Percentiles rank a stretch among this genome's conserved stretches.
phyloP scores from a whole-genome alignment of 1,140 invertebrate genomes.

The Bombus affinis region DNA sequence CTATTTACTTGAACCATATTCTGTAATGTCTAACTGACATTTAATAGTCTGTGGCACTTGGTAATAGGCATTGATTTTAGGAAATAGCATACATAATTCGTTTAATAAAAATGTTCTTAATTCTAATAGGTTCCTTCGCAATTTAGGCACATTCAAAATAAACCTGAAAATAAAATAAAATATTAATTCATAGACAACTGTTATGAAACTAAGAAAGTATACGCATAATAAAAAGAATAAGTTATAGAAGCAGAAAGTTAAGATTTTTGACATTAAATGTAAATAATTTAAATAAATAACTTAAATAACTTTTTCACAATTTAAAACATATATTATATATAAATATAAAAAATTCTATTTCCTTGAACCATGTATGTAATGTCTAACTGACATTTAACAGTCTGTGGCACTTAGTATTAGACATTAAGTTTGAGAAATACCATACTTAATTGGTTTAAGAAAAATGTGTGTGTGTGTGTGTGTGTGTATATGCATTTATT shows the following conservation, averaged over 20 bases:
- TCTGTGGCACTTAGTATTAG: constrained; percentile 83
- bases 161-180: constrained; percentile 81
- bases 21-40: constrained; percentile 87
- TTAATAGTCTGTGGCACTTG: constrained; percentile 85
- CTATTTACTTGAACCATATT: constrained; percentile 84
- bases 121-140: constrained; percentile 83
- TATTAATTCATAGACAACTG: constrained; percentile 21
- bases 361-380: constrained; percentile 86
- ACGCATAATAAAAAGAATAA: neutral
- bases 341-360: constrained; percentile 48
- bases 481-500: too few species aligned
- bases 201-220: neutral
- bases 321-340: too few species aligned
- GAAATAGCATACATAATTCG: constrained; percentile 82
- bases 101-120: constrained; percentile 84
- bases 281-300: too few species aligned
- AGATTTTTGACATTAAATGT: neutral
- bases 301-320: too few species aligned
- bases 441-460: constrained; percentile 83
- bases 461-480: constrained; percentile 73
- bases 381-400: constrained; percentile 87
- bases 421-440: constrained; percentile 82
- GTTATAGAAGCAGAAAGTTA: neutral
- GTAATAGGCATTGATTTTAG: constrained; percentile 82
- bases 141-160: constrained; percentile 84